Evolutionary conservation across 2,888 invertebrate genomes (phyloP).

Genomic region (Macrosoma leucophasiata): DNA sequence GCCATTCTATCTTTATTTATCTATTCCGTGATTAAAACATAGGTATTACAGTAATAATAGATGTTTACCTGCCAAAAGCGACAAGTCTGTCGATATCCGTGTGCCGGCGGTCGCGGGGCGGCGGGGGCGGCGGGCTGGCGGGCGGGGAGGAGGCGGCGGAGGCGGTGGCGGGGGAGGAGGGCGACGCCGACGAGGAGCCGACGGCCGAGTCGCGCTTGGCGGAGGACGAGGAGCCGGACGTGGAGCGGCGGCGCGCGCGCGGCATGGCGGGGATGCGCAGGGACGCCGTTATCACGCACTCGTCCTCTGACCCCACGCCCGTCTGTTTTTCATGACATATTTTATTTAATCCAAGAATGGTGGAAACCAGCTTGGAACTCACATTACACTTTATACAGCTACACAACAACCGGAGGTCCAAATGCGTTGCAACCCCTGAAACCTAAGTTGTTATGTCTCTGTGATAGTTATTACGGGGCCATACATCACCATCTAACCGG

Average conservation of each 20-base stretch:
- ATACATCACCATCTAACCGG: no score
- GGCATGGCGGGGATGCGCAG: slow-evolving; percentile 84
- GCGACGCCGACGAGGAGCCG: slow-evolving; percentile 69
- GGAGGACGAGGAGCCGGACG: slow-evolving; percentile 50
- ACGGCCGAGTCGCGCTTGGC: slow-evolving; percentile 77
- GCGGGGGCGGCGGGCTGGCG: slow-evolving; percentile 42
- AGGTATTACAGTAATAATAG: background rate
- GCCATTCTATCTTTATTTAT: no score
- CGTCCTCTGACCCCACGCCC: slow-evolving; percentile 78
- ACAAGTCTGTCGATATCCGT: slow-evolving; percentile 55
- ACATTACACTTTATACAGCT: no score
- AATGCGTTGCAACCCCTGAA: no score
- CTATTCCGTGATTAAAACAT: no score
- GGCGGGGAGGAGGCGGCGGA: slow-evolving; percentile 71
- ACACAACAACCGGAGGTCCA: no score
- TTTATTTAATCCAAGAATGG: no score
- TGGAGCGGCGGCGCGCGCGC: slow-evolving; percentile 67
- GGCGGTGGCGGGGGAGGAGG: slow-evolving; percentile 43
- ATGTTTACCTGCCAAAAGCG: slow-evolving; percentile 46
- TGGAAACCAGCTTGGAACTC: no score
- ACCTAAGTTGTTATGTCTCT: no score
- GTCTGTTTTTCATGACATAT: slow-evolving; percentile 43
- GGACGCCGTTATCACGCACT: slow-evolving; percentile 85
- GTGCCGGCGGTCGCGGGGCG: slow-evolving; percentile 71
- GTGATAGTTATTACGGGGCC: no score